Conservation (phyloP, 2,797 vertebrate genomes). For the Xenops minutus region DNA sequence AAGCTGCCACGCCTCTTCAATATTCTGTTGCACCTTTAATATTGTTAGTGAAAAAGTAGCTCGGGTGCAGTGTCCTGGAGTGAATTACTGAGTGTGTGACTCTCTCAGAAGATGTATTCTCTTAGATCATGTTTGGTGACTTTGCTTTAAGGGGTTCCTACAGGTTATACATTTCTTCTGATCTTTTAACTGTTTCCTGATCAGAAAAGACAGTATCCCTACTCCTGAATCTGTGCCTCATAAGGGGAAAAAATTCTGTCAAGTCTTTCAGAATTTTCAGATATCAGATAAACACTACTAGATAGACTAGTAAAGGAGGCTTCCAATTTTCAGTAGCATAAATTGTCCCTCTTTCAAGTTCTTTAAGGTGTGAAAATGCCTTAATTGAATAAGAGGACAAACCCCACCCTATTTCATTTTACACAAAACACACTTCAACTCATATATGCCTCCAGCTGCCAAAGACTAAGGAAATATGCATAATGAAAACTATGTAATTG, state of each 20-base stretch:
- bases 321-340: not conserved
- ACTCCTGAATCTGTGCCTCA: not conserved
- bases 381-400: slow-evolving; percentile 6
- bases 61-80: not conserved
- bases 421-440: slow-evolving; percentile 27
- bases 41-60: not conserved
- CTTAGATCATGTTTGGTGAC: not conserved
- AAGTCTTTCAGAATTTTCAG: not conserved
- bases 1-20: not conserved
- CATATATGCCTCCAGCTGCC: not conserved
- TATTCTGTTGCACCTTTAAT: not conserved
- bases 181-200: not conserved
- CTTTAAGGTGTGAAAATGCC: not conserved
- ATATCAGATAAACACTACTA: not conserved
- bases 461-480: slow-evolving; percentile 15
- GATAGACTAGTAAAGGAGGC: not conserved
- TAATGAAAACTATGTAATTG: slow-evolving; percentile 30
- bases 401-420: not conserved
- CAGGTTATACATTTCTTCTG: not conserved
- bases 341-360: not conserved
- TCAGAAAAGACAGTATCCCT: not conserved
- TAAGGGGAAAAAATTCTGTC: not conserved
- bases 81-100: fast-evolving
- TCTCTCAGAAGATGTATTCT: not conserved
- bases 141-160: not conserved